Percentiles rank a stretch among this genome's conserved stretches.
These are phyloP conservation scores for Coendou prehensilis DNA, from an alignment of 2,797 vertebrate genomes.

Conservation along the genomic window DNA sequence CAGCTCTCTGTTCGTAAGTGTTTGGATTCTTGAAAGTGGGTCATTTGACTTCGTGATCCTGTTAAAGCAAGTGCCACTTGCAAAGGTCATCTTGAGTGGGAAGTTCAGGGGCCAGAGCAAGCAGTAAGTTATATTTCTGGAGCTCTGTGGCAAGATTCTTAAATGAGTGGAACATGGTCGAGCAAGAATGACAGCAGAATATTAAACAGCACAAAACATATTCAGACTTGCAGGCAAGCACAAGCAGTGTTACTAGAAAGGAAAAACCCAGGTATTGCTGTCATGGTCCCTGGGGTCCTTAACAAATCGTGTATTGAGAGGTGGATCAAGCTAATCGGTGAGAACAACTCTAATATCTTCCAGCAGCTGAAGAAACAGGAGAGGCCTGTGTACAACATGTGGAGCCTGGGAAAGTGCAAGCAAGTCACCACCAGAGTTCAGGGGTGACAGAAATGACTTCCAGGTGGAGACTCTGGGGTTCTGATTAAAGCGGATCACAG, in stretches of 20 bases:
- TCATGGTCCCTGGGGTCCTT: not conserved
- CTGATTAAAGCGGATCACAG: not conserved
- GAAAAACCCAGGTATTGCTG: not conserved
- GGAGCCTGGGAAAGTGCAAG: not conserved
- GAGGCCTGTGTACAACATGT: not conserved
- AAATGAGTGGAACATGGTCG: not conserved
- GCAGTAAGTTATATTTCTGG: not conserved
- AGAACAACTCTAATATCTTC: not conserved
- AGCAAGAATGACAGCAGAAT: conserved; percentile 6
- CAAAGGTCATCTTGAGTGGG: conserved; percentile 34
- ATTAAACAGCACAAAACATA: conserved; percentile 14
- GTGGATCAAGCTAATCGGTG: not conserved
- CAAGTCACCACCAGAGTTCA: not conserved
- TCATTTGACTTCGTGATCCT: not conserved
- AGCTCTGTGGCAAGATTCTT: not conserved
- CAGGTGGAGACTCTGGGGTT: not conserved
- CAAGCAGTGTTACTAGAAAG: not conserved
- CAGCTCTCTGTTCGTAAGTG: not conserved
- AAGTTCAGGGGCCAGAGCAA: not conserved
- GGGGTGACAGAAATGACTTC: conserved; percentile 42
- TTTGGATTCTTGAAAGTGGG: not conserved
- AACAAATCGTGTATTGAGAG: not conserved
- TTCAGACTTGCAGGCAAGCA: not conserved
- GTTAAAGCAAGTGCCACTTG: conserved; percentile 26
- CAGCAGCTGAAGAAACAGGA: not conserved